phyloP scores from a whole-genome alignment of 2,888 invertebrate genomes.

The Spodoptera exigua region DNA sequence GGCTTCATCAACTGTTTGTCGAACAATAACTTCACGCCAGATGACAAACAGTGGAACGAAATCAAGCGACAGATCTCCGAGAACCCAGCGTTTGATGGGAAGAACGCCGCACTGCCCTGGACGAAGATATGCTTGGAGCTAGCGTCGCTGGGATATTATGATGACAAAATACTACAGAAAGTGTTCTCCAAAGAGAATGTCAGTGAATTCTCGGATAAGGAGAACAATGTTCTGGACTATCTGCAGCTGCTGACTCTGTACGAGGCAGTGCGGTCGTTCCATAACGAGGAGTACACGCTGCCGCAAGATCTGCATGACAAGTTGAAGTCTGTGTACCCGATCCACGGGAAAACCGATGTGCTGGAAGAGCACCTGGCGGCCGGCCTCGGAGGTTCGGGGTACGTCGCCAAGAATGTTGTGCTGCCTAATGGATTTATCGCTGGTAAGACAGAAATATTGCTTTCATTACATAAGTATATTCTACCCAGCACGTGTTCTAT shows the following conservation, averaged over 20 bases:
- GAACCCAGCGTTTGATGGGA: slow-evolving; percentile 76
- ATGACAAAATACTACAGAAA: slow-evolving; percentile 84
- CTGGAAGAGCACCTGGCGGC: slow-evolving; percentile 84
- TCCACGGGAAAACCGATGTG: slow-evolving; percentile 72
- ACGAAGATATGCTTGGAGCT: slow-evolving; percentile 88
- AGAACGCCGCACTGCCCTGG: slow-evolving; percentile 84
- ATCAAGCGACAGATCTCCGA: slow-evolving; percentile 80
- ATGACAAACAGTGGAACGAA: slow-evolving; percentile 82
- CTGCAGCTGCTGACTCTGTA: slow-evolving; percentile 87
- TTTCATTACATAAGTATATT: too few species aligned
- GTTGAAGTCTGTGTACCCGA: slow-evolving; percentile 72
- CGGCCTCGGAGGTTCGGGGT: slow-evolving; percentile 89
- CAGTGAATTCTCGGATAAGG: slow-evolving; percentile 72
- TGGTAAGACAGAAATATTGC: slow-evolving; percentile 73
- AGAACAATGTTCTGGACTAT: slow-evolving; percentile 80
- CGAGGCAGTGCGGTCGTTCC: slow-evolving; percentile 86
- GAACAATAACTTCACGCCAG: slow-evolving; percentile 90
- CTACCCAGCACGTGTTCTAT: too few species aligned
- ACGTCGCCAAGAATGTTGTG: slow-evolving; percentile 85
- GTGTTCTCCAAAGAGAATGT: slow-evolving; percentile 87
- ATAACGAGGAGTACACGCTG: slow-evolving; percentile 78
- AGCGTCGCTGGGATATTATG: slow-evolving; percentile 89
- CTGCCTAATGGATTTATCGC: slow-evolving; percentile 88
- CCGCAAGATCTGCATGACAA: slow-evolving; percentile 74
- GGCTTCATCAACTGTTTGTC: slow-evolving; percentile 88